Evolutionary conservation across 2,113 vertebrate genomes (phyloP), one percentile per base, ranked within the genome.

Genomic region (Hippocampus barbouri): DNA sequence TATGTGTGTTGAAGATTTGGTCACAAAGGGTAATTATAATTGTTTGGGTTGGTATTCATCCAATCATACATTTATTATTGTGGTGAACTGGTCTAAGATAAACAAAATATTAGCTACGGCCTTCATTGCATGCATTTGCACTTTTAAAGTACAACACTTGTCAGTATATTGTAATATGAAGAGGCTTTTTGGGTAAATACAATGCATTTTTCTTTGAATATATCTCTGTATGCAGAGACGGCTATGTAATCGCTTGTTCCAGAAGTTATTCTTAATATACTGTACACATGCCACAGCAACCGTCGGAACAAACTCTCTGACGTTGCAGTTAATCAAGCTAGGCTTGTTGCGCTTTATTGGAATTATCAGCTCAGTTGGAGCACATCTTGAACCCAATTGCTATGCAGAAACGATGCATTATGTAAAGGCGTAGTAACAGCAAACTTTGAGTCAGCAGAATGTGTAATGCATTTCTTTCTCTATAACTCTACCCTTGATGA

Each of bases 361-460:
- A 81, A 78, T 86, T 75, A 79, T 73, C 40, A 14, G 81, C 79
- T 86, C 79, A 83, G 76, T 57, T 75, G 74, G 71, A 83, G 79
- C 73, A 43, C 78, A 81, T 80, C 78, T 75, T 76, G 66, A 69
- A 87, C 78, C 80, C 83, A 81, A 85, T 77, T 79, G 70, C 78
- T 78, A 76, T 77, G 79, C 79, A 78, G 70, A 79, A 82, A 69
- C 64, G 61, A 30, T 74, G 78, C 74, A 79, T 82, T 84, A 70
- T 83, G 78, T 74, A 80, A 86, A 75, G 72, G 60, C n/a, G 4
- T 84, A 68, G 78, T 80, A 87, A 84, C 64, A 45, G 15, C 72
- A 72, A 79, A 69, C 70, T 81, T 66, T 77, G 72, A 84, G 74
- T 83, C 82, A 84, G 83, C 82, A 80, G 53, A 76, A 80, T 60